Base-by-base conservation (phyloP, 1,140 invertebrate species). In the Holcopasites calliopsidis region DNA sequence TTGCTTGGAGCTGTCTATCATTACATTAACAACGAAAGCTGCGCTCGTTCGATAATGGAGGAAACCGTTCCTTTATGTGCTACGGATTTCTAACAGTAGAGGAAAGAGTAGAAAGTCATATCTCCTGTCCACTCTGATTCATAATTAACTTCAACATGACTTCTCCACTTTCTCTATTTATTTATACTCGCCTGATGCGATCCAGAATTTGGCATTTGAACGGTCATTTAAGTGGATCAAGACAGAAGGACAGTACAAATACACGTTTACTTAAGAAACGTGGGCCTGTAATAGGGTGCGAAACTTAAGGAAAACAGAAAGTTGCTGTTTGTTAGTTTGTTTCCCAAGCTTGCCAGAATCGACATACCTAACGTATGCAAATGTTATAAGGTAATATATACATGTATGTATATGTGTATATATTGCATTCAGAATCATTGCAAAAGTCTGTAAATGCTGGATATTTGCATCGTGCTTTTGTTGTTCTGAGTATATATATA, bases 161-260 rank as follows among this genome's bases (percentile, higher is more conserved):
- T 33, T 40, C 47, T 47, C 54, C 69, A 75, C 33, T 35, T 40
- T 40, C 42, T 21, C 49, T 42, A 26, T 62, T 50, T 79, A 65
- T 47, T 64, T 28, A 80, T 82, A 82, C 79, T 82, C 66, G 79
- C 79, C 79, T 82, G 73, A 31, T 80, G 57, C 18, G 47, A 18
- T 73, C 70, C 47, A 47, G 33, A 60, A 71, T 58, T 23, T 23
- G 11, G 31, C 31, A 50, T 58, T 75, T 40, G 70, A 35, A 54
- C 49, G 44, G 26, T 44, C 33, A 16, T 47, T 50, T 64, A 42
- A 62, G 70, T 50, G 13, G 58, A 47, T 62, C 55, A 66, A 28
- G 42, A n/a, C n/a, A 47, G 13, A 42, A 38, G 49, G 47, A 42
- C 23, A 18, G 7, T 35, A 44, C 21, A 55, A 28, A 31, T 50